Evolutionary conservation across 2,797 vertebrate species (phyloP).

Genomic region (Pseudochromis fuscus): DNA sequence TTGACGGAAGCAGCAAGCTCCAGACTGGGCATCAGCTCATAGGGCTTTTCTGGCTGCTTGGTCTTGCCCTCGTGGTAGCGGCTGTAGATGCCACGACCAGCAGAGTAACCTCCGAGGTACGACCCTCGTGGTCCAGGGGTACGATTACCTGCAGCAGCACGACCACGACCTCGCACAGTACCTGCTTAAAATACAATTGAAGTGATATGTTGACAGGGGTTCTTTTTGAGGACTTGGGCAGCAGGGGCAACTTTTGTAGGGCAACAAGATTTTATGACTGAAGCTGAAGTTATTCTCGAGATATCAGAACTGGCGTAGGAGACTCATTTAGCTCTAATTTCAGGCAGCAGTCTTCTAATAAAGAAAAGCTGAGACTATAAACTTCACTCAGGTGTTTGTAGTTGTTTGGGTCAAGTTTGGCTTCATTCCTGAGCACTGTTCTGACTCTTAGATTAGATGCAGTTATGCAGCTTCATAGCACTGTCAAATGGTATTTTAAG

Average conservation of each 20-base stretch:
- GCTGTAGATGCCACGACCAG: slow-evolving; percentile 99
- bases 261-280: slow-evolving; percentile 21
- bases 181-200: slow-evolving; percentile 96
- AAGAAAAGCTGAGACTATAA: slow-evolving; percentile 5
- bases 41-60: slow-evolving; percentile 95
- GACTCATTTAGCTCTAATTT: slow-evolving; percentile 4
- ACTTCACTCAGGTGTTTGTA: slow-evolving; percentile 2
- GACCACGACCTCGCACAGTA: slow-evolving; percentile 97
- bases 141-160: slow-evolving; percentile 94
- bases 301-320: slow-evolving; percentile 18
- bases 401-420: slow-evolving; percentile 27
- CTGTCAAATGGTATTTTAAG: slow-evolving; percentile 29
- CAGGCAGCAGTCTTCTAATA: not conserved
- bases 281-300: slow-evolving; percentile 23
- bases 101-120: slow-evolving; percentile 99
- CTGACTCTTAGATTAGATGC: slow-evolving; percentile 24
- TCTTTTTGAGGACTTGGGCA: slow-evolving; percentile 54
- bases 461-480: slow-evolving; percentile 9
- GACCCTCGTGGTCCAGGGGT: slow-evolving; percentile 95
- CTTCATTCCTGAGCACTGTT: slow-evolving; percentile 21
- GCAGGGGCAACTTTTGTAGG: slow-evolving; percentile 30
- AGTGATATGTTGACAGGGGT: slow-evolving; percentile 75
- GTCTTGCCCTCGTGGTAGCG: slow-evolving; percentile 99
- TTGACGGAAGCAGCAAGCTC: slow-evolving; percentile 94
- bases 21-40: slow-evolving; percentile 95